Conservation (phyloP, 1,140 invertebrate genomes). For the Aphaenogaster ashmeadi region DNA sequence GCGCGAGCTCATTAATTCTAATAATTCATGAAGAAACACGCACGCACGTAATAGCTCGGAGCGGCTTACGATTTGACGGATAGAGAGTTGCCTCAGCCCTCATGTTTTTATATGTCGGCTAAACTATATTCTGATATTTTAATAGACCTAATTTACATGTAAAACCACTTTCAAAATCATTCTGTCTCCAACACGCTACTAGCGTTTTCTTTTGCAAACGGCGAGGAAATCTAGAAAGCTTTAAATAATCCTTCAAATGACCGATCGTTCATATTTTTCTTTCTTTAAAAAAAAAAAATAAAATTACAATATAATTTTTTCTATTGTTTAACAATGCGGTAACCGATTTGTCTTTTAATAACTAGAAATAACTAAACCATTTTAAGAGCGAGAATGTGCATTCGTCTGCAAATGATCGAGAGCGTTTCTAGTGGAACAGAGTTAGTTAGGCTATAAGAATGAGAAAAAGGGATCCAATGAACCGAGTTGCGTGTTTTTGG, state of each 20-base stretch:
- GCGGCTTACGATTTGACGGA: slow-evolving; percentile 75
- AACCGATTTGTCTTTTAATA: background rate
- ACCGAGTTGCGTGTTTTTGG: slow-evolving; percentile 77
- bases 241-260: background rate
- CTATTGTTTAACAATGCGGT: background rate
- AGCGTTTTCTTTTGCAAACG: slow-evolving; percentile 11
- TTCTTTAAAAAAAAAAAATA: background rate
- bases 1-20: slow-evolving; percentile 86
- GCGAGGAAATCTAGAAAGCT: background rate
- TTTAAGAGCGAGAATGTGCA: slow-evolving; percentile 7
- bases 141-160: slow-evolving; percentile 85
- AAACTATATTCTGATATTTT: slow-evolving; percentile 72
- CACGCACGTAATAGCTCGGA: slow-evolving; percentile 81
- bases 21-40: slow-evolving; percentile 86
- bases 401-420: slow-evolving; percentile 30
- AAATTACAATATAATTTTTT: slow-evolving; percentile 15
- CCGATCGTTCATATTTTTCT: background rate
- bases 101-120: slow-evolving; percentile 81
- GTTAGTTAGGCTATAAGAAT: slow-evolving; percentile 50
- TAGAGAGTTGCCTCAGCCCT: slow-evolving; percentile 70
- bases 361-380: background rate
- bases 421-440: slow-evolving; percentile 36
- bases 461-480: slow-evolving; percentile 73
- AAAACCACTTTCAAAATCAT: slow-evolving; percentile 79
- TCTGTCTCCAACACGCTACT: slow-evolving; percentile 35